Evolutionary conservation across 2,797 vertebrate genomes (phyloP), one percentile per base, ranked within the genome.

Genomic region (Okamejei kenojei): DNA sequence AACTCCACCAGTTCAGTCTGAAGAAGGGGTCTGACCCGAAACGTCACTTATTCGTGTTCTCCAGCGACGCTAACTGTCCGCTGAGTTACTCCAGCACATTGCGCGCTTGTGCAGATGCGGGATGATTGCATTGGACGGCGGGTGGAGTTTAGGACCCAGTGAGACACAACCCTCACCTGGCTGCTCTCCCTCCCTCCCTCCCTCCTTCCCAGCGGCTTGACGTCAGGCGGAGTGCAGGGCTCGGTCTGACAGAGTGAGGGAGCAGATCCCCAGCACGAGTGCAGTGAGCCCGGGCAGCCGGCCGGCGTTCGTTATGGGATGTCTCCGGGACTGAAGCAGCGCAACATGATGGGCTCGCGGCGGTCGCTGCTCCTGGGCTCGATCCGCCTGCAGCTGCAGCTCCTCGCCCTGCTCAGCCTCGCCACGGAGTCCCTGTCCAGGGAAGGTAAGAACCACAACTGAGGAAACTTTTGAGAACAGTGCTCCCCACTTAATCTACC

Each of bases 121-220:
- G 45, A 2, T 45, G 45, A 45, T 45, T 45, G 45, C 45, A 45
- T 45, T 45, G 45, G 45, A 45, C 45, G 45, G 45, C 71, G 71
- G 17, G 21, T 11, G 90, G 71, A 91, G 71, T 92, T 74, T 92
- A 92, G 90, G 90, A 92, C 90, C 90, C 90, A 74, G 90, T 76
- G 90, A 92, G 71, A 73, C 19, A 74, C 71, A 54, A 23, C 13
- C 26, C 90, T 92, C 90, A 92, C 90, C 90, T 92, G 90, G 45
- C 17, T 58, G 17, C 11, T 76, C 74, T 76, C 74, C n/a, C 78
- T 38, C 74, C n/a, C 78, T 38, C 65, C 45, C 35, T 91, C 71
- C 76, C 90, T 76, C 90, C 90, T 92, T 45, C 90, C 90, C 90
- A 92, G 90, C 45, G 19, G 13, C 21, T 38, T 91, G 90, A 92